Evolutionary conservation across 2,888 invertebrate genomes (phyloP), one percentile per base, ranked within the genome.

Genomic region (Scaptomyza polygonia): DNA sequence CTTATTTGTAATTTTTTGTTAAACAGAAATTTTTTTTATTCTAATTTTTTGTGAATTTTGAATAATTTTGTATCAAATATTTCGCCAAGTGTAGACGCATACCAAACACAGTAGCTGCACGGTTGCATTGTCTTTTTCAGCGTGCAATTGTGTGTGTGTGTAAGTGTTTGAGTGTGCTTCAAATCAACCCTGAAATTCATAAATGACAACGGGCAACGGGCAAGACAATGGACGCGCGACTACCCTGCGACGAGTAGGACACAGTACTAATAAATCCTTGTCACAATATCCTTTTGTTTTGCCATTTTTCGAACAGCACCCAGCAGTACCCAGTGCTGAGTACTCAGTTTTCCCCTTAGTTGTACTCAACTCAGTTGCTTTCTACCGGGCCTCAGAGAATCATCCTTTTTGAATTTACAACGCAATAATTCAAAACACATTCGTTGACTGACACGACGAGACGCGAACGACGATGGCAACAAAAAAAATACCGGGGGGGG

Each of bases 211-310:
- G 59, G 56, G 51, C 65, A 25, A 36, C 36, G 49, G 55, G 21
- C 55, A 65, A 69, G 83, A 75, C 79, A 82, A 80, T 82, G 78
- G 77, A 65, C 76, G 66, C 76, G 66, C 42, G 61, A 40, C 55
- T 32, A 51, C 68, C 49, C 59, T 14, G 34, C 53, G 53, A n/a
- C n/a, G n/a, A n/a, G n/a, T n/a, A 5, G 65, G 64, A 68, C 61
- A 66, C n/a, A n/a, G n/a, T 65, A 72, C 88, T 75, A 87, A 84
- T 84, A 84, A 84, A 84, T 84, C 84, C 86, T 79, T 84, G 84
- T 84, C 84, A 84, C 88, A 87, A 84, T 79, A 87, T 87, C 75
- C 84, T 82, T 84, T 84, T 84, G 84, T 84, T 85, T 87, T 73
- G 77, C 75, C 72, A 85, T 87, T 87, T 77, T 81, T 81, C 68